Evolutionary conservation across 2,888 invertebrate species (phyloP).

Genomic region (Drepanosiphum platanoidis): DNA sequence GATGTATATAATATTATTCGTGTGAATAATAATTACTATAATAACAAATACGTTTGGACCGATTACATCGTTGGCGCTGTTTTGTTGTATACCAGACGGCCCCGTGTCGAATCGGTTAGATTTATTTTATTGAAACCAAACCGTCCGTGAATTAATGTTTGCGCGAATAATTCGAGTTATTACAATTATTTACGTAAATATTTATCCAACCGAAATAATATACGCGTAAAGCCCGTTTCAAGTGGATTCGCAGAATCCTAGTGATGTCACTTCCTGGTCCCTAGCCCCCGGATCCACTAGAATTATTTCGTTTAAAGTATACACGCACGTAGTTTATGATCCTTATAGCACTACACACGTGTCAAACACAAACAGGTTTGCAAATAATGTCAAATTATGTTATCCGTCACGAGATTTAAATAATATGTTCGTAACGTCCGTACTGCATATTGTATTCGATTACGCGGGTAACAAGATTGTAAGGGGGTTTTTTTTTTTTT

Average conservation of each 20-base stretch:
- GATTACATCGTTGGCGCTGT: no score
- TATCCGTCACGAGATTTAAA: constrained; percentile 8
- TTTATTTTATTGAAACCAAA: neutral
- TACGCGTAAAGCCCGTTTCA: constrained; percentile 24
- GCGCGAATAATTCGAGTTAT: neutral
- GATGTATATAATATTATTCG: no score
- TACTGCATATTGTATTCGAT: no score
- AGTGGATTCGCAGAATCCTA: neutral
- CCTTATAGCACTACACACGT: constrained; percentile 9
- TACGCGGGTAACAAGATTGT: no score
- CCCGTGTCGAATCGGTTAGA: neutral
- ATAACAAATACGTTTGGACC: no score
- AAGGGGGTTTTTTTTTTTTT: no score
- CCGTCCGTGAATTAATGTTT: neutral
- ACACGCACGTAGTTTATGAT: constrained; percentile 14
- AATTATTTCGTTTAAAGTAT: constrained; percentile 22
- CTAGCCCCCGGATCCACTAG: neutral
- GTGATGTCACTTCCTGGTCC: constrained; percentile 10
- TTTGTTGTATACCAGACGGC: no score
- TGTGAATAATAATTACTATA: no score
- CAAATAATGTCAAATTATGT: no score
- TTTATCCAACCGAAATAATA: neutral
- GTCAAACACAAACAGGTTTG: constrained; percentile 41
- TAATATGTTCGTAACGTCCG: no score
- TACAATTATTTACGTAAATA: neutral